A percentile compares a stretch with the other conserved stretches of the same genome.
phyloP scores from a whole-genome alignment of 2,888 invertebrate species.

The Rhamphomyia laevipes region DNA sequence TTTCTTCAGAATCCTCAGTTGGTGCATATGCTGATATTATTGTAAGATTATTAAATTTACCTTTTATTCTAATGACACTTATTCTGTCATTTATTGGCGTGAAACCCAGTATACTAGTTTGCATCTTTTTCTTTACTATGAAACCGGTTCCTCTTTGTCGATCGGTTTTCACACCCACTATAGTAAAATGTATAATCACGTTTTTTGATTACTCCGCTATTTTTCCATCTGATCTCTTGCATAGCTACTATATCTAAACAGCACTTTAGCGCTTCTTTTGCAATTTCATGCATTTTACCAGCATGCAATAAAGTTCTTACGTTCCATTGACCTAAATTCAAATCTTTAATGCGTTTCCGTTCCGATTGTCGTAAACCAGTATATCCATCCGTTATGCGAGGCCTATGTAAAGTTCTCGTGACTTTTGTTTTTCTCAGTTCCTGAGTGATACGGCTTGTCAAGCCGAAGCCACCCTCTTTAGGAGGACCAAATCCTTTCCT shows the following conservation, averaged over 20 bases:
- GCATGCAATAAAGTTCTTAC: neutral
- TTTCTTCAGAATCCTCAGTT: too few species aligned
- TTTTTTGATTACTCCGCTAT: neutral
- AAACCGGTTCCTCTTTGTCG: neutral
- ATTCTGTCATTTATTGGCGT: neutral
- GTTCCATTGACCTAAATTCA: neutral
- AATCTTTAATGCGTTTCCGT: neutral
- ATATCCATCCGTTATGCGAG: too few species aligned
- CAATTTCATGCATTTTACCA: too few species aligned
- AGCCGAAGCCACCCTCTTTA: too few species aligned
- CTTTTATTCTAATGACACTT: neutral
- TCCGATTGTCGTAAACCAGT: too few species aligned
- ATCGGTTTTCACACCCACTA: neutral
- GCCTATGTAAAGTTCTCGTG: neutral
- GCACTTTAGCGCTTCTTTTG: neutral
- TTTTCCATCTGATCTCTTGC: neutral
- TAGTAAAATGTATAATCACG: neutral
- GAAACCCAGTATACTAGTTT: neutral
- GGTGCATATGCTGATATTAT: too few species aligned
- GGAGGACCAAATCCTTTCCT: too few species aligned
- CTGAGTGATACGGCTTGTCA: too few species aligned
- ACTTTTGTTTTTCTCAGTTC: neutral
- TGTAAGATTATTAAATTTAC: neutral
- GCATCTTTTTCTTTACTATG: neutral
- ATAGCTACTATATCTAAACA: neutral